Conservation (phyloP, 2,797 vertebrate genomes). For the Champsocephalus esox region DNA sequence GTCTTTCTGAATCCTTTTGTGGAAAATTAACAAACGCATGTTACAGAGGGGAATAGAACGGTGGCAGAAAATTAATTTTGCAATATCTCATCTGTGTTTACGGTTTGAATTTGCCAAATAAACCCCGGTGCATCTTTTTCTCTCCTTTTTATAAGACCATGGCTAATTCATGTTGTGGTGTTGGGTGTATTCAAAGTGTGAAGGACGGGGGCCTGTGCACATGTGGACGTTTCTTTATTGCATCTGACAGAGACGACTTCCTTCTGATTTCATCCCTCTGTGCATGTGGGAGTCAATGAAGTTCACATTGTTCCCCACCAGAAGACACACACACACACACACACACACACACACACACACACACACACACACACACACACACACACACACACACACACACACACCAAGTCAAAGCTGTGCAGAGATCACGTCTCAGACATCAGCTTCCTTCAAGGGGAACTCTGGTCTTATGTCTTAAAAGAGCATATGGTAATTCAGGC, state of each 20-base stretch:
- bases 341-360: neutral
- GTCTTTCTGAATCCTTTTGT: slow-evolving; percentile 78
- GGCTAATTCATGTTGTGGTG: slow-evolving; percentile 75
- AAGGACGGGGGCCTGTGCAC: slow-evolving; percentile 62
- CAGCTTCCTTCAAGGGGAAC: slow-evolving; percentile 42
- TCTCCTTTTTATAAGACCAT: slow-evolving; percentile 26
- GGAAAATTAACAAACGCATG: slow-evolving; percentile 69
- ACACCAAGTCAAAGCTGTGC: slow-evolving; percentile 63
- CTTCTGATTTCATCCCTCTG: slow-evolving; percentile 76
- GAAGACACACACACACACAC: slow-evolving; percentile 34
- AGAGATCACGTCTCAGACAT: slow-evolving; percentile 50
- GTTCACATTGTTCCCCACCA: slow-evolving; percentile 70
- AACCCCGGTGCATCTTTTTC: slow-evolving; percentile 5
- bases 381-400: slow-evolving; percentile 32
- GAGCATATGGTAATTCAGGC: slow-evolving; percentile 43
- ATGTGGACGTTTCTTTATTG: slow-evolving; percentile 73
- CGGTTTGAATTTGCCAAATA: slow-evolving; percentile 38
- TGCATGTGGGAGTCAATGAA: slow-evolving; percentile 62
- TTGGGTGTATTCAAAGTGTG: slow-evolving; percentile 65
- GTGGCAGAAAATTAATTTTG: slow-evolving; percentile 63
- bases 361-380: slow-evolving; percentile 9
- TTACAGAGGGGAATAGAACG: slow-evolving; percentile 29
- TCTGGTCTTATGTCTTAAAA: slow-evolving; percentile 49
- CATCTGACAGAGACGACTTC: slow-evolving; percentile 79
- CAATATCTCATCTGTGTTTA: slow-evolving; percentile 57